A percentile compares a stretch with the other conserved stretches of the same genome.
Conservation (phyloP, 1,140 invertebrate genomes). For the Palaemon carinicauda region DNA sequence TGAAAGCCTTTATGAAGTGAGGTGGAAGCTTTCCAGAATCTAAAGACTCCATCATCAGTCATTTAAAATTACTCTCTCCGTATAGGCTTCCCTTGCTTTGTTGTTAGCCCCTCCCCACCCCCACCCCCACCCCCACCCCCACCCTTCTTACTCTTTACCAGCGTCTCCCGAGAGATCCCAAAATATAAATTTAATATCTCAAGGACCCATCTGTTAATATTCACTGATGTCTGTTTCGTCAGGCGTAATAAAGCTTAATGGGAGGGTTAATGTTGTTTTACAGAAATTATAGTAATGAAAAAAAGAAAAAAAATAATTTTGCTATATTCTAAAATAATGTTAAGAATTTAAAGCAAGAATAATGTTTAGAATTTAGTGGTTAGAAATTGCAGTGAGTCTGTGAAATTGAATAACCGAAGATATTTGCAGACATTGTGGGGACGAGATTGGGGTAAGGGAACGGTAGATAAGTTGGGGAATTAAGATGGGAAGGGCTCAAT, state of each 20-base stretch:
- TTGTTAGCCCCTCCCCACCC: no score
- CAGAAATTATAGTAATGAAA: no score
- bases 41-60: constrained; percentile 38
- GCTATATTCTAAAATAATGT: no score
- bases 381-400: no score
- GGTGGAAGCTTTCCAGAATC: constrained; percentile 27
- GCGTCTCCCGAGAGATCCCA: constrained; percentile 20
- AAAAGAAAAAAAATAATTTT: no score
- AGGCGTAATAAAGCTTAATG: no score
- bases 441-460: background rate
- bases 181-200: constrained; percentile 47
- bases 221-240: background rate
- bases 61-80: constrained; percentile 37
- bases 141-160: background rate
- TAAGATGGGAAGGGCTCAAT: constrained; percentile 30
- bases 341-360: no score
- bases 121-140: no score
- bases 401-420: no score
- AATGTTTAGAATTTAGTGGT: no score
- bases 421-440: background rate
- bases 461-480: background rate
- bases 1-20: background rate
- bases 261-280: no score
- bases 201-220: constrained; percentile 52
- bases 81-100: background rate